Evolutionary conservation across 2,113 vertebrate species (phyloP), one percentile per base, ranked within the genome.

Genomic region (Clarias magur): DNA sequence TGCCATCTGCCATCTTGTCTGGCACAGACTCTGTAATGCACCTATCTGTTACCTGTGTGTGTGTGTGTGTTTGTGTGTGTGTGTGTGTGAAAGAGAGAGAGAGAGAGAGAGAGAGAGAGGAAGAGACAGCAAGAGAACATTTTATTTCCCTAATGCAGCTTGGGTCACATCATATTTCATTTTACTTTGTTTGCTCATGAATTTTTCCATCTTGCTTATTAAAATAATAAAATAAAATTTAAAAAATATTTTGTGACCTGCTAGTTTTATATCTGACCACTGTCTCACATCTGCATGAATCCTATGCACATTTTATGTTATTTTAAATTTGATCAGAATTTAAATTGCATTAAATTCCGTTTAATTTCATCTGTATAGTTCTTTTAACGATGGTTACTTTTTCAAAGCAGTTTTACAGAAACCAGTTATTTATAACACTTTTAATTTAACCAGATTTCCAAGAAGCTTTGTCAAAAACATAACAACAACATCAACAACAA

Each of bases 1-100:
- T 91, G 92, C 92, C 92, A 93, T 90, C 87, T 2, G 67, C 3
- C 70, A 19, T 19, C 27, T 34, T 60, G 88, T 87, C 84, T 85
- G 60, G 85, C 34, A 56, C 13, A 87, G 76, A 16, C 80, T 85
- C 87, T 88, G 90, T 92, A 38, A 34, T 80, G 76, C 65, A 60
- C 34, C 76, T 25, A 59, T 59, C 42, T 54, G 11, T 89, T 53
- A 83, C 57, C 65, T 62, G 15, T 86, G 88, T 16, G 34, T 86
- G 60, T 79, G 34, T 27, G 68, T 42, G 85, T 86, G 85, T 73
- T 63, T 80, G 48, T 67, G 82, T 79, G 81, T 38, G 72, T 67
- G 67, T 38, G 72, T 60, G 82, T 53, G 75, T 56, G 63, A 11
- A 3, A 10, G 75, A 16, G 19, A 13, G 3, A 25, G 13, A 8